A percentile compares a stretch with the other conserved stretches of the same genome.
Evolutionary conservation across 1,140 invertebrate genomes (phyloP).

Genomic region (Cardiocondyla obscurior): DNA sequence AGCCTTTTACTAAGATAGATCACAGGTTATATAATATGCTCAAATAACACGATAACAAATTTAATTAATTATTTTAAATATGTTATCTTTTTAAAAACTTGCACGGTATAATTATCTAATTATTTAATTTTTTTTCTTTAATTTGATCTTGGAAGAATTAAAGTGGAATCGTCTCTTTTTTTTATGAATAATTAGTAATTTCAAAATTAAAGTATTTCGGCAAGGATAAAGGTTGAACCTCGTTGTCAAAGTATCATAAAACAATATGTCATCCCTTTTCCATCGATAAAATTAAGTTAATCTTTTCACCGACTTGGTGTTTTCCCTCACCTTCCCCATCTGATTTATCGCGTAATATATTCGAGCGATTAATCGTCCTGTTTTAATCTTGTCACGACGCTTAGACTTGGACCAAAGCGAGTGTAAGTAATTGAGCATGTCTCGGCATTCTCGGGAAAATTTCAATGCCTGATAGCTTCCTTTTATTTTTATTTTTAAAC

Average conservation of each 20-base stretch:
- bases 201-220: background rate
- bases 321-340: constrained; percentile 3
- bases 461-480: background rate
- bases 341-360: constrained; percentile 29
- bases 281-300: constrained; percentile 47
- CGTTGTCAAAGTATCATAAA: background rate
- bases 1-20: background rate
- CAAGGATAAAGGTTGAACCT: background rate
- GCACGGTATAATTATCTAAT: no score
- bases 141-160: background rate
- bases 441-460: background rate
- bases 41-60: background rate
- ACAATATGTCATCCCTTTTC: background rate
- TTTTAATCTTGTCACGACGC: constrained; percentile 16
- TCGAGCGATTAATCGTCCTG: constrained; percentile 15
- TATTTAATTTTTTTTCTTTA: no score
- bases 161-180: background rate
- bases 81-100: no score
- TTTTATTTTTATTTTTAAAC: constrained; percentile 10
- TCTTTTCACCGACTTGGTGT: constrained; percentile 34
- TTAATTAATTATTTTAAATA: background rate
- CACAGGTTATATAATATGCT: background rate
- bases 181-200: background rate
- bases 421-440: constrained; percentile 17
- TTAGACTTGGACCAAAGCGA: background rate